phyloP scores from a whole-genome alignment of 2,888 invertebrate genomes.

The Torymus tubicola region DNA sequence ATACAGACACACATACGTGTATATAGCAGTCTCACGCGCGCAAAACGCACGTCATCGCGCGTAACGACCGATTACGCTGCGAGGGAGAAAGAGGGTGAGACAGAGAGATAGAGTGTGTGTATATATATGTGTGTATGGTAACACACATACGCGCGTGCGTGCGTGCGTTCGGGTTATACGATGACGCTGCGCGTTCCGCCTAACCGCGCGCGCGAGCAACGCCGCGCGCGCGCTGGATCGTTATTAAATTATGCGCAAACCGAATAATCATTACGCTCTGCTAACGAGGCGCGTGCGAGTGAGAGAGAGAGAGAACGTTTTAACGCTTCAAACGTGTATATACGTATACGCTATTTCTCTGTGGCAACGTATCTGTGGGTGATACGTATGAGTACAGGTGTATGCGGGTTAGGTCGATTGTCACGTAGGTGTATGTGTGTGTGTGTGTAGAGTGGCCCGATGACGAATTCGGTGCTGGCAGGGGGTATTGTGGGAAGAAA shows the following conservation, averaged over 20 bases:
- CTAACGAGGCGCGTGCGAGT: slow-evolving; percentile 68
- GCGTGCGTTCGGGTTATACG: slow-evolving; percentile 62
- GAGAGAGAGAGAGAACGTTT: no score
- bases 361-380: no score
- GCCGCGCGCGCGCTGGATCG: slow-evolving; percentile 67
- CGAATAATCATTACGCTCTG: slow-evolving; percentile 74
- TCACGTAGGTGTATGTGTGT: no score
- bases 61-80: slow-evolving; percentile 74
- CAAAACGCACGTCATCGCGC: slow-evolving; percentile 75
- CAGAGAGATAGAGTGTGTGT: slow-evolving; percentile 56
- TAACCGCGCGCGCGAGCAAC: slow-evolving; percentile 63
- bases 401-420: no score
- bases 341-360: no score
- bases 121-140: not conserved
- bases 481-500: no score
- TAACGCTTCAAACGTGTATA: slow-evolving; percentile 57
- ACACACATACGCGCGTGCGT: slow-evolving; percentile 9
- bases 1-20: no score
- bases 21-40: slow-evolving; percentile 59
- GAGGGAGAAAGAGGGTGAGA: slow-evolving; percentile 45
- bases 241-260: slow-evolving; percentile 75
- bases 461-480: no score
- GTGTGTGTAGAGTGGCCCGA: no score
- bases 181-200: slow-evolving; percentile 72
- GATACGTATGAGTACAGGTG: no score